phyloP scores from a whole-genome alignment of 64 coral and sea anemone species.

The Pocillopora verrucosa region DNA sequence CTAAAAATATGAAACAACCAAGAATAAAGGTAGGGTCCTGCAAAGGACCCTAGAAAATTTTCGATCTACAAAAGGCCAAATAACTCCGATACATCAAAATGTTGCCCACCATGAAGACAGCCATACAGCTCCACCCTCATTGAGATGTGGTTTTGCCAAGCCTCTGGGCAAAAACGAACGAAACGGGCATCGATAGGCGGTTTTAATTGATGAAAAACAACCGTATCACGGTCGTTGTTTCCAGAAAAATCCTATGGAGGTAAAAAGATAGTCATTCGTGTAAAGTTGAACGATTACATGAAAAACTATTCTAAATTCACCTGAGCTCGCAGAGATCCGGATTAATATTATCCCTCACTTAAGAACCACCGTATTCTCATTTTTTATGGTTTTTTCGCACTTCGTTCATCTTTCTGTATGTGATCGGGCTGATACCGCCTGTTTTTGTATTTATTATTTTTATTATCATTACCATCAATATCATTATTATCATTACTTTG shows the following conservation, averaged over 20 bases:
- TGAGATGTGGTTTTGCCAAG: neutral
- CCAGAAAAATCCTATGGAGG: neutral
- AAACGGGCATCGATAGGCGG: neutral
- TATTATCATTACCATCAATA: too few relatives aligned
- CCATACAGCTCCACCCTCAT: constrained; percentile 3
- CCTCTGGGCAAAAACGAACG: neutral
- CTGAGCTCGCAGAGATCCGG: neutral
- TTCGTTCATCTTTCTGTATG: too few relatives aligned
- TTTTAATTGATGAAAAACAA: neutral
- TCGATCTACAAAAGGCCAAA: neutral
- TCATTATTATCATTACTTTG: too few relatives aligned
- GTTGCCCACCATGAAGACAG: neutral
- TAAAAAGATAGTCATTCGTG: neutral
- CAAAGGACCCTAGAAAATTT: neutral
- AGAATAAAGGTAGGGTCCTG: neutral
- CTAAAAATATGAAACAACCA: too few relatives aligned
- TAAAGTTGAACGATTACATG: neutral
- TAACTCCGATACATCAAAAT: too few relatives aligned
- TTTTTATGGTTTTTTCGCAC: too few relatives aligned
- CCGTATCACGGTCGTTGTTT: neutral
- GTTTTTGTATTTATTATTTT: too few relatives aligned
- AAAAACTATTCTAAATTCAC: neutral
- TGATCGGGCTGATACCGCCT: too few relatives aligned
- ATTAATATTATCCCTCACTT: too few relatives aligned
- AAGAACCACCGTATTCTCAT: too few relatives aligned